Percentiles rank a stretch among this genome's conserved stretches.
These are phyloP conservation scores for Marisa cornuarietis DNA, from an alignment of 1,140 invertebrate species.

Conservation along the genomic window DNA sequence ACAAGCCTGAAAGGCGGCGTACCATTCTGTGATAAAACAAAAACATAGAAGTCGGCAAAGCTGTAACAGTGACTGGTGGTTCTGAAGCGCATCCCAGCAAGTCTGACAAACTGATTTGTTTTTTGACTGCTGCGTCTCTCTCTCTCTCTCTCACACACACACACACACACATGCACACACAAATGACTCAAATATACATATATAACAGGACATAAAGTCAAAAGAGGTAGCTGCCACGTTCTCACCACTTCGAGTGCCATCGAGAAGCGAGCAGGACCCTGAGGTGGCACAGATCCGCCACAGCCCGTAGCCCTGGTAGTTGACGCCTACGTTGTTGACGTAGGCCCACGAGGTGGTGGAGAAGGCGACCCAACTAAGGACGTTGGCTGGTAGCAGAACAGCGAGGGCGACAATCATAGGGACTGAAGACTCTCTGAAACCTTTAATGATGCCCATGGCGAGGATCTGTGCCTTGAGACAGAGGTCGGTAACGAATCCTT, in stretches of 20 bases:
- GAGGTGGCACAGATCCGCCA: constrained; percentile 6
- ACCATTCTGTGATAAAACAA: constrained; percentile 20
- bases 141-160: not conserved
- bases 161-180: constrained; percentile 9
- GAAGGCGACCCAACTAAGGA: constrained; percentile 29
- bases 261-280: not conserved
- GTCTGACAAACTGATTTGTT: no score
- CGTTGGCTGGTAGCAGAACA: not conserved
- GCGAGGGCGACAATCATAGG: no score
- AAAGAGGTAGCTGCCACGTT: no score
- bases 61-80: not conserved
- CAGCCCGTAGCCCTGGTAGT: constrained; percentile 15
- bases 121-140: no score
- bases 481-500: not conserved
- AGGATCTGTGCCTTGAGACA: not conserved
- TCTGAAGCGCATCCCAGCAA: no score
- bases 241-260: constrained; percentile 24
- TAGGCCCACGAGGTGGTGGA: constrained; percentile 25
- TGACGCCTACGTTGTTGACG: not conserved
- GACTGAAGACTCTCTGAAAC: no score
- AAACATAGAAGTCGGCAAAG: not conserved
- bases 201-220: constrained; percentile 1
- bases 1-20: constrained; percentile 21
- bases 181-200: constrained; percentile 3
- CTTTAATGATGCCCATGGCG: not conserved